These are phyloP conservation scores for Drosophila repleta DNA, from an alignment of 1,140 invertebrate genomes.

Conservation along the genomic window DNA sequence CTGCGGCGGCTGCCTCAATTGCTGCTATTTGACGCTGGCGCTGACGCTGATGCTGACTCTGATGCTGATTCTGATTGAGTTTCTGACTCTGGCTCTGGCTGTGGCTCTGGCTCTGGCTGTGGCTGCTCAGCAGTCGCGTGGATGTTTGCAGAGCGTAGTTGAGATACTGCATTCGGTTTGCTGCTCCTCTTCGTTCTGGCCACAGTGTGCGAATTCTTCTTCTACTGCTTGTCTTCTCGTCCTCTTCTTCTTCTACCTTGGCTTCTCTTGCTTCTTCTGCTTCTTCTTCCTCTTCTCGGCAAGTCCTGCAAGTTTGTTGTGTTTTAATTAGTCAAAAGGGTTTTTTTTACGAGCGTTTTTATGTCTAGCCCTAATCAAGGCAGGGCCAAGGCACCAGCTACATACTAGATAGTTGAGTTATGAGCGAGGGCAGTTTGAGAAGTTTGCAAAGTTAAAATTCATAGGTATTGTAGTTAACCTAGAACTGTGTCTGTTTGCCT, in stretches of 20 bases:
- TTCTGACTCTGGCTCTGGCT: slow-evolving; percentile 28
- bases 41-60: slow-evolving; percentile 2
- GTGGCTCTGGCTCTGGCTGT: slow-evolving; percentile 55
- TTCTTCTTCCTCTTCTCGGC: neutral
- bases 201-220: slow-evolving; percentile 72
- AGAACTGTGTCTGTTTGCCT: too few relatives aligned
- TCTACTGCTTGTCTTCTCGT: neutral
- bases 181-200: slow-evolving; percentile 65
- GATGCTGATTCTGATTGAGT: slow-evolving; percentile 1
- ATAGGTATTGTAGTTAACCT: too few relatives aligned
- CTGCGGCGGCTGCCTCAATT: slow-evolving; percentile 29
- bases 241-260: neutral
- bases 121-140: slow-evolving; percentile 79
- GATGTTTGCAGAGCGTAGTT: slow-evolving; percentile 83
- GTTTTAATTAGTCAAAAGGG: slow-evolving; percentile 27
- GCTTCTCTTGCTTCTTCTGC: neutral
- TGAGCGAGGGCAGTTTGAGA: too few relatives aligned
- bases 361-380: neutral
- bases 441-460: too few relatives aligned
- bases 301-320: slow-evolving; percentile 43
- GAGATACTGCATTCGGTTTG: slow-evolving; percentile 84
- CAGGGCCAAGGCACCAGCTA: neutral
- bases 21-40: slow-evolving; percentile 6
- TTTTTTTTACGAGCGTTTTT: slow-evolving; percentile 2
- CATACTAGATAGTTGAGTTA: neutral